Evolutionary conservation across 2,888 invertebrate species (phyloP), one percentile per base, ranked within the genome.

Genomic region (Brachyopa scutellaris): DNA sequence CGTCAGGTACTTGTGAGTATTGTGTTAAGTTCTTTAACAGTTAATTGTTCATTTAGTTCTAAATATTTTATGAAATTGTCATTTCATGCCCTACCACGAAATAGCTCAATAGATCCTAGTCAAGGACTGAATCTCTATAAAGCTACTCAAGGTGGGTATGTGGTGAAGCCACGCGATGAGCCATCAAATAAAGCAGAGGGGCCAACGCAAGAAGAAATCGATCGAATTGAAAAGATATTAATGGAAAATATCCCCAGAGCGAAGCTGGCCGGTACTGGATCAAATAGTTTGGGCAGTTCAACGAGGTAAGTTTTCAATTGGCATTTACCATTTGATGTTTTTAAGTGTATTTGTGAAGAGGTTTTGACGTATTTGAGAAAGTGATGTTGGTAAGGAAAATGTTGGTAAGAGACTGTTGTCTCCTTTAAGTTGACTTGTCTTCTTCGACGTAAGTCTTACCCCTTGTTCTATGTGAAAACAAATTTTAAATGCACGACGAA

Each of bases 111-210:
- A 78, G 91, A 91, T 87, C 91, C 91, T 26, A 89, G 87, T 80
- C 89, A 90, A 85, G 88, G 91, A 29, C 87, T 91, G 23, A 91
- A 91, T 87, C 86, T 91, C 21, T 90, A 88, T 74, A 91, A 90
- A 86, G 91, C 90, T 42, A 90, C 89, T 57, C 90, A 90, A 92
- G 95, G 94, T 1, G 92, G 92, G 55, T 93, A 93, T 88, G 92
- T 93, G 33, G 93, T 93, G 4, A 92, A 93, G 85, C 92, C 93
- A 6, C 92, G 92, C 74, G 95, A 95, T 88, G 94, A 94, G 87
- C 93, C 93, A 85, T 93, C 92, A 87, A 92, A 93, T 59, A 93
- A 93, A 88, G 94, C 93, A 1, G 93, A 93, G 88, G 93, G 92
- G 19, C 92, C 93, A n/a, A 91, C 92, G 5, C 90, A 90, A 42